phyloP scores from a whole-genome alignment of 2,113 vertebrate species.

The Zosterops hypoxanthus region DNA sequence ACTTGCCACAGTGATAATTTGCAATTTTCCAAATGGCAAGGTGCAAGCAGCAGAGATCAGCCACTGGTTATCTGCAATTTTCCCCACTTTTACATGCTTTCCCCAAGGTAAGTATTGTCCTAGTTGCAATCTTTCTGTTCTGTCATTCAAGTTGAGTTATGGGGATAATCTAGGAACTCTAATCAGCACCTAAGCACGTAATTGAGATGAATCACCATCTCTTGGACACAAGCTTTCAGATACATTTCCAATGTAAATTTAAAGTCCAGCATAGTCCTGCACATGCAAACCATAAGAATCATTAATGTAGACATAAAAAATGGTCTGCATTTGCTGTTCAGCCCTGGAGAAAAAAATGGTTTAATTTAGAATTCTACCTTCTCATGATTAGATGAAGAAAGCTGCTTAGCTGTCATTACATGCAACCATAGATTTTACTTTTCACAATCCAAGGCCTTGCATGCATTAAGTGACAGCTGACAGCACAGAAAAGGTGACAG shows the following conservation, averaged over 20 bases:
- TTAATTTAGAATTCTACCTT: neutral
- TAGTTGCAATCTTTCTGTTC: neutral
- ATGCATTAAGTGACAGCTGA: neutral
- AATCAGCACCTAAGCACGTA: neutral
- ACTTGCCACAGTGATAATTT: neutral
- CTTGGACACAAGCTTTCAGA: neutral
- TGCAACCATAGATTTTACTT: neutral
- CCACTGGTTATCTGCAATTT: neutral
- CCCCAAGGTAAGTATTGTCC: neutral
- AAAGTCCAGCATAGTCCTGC: neutral
- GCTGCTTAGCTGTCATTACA: neutral
- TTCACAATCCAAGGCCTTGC: neutral
- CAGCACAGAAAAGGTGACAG: neutral
- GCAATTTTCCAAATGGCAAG: neutral
- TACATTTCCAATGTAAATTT: neutral
- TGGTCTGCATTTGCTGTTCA: neutral
- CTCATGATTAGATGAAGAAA: neutral
- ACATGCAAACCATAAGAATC: neutral
- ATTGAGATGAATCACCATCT: neutral
- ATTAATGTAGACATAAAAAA: neutral
- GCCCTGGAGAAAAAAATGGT: neutral
- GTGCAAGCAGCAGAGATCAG: neutral
- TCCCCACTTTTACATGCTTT: neutral
- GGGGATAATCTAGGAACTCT: neutral
- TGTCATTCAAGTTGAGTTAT: neutral